phyloP scores from a whole-genome alignment of 2,888 invertebrate species.

The Allophyes oxyacanthae region DNA sequence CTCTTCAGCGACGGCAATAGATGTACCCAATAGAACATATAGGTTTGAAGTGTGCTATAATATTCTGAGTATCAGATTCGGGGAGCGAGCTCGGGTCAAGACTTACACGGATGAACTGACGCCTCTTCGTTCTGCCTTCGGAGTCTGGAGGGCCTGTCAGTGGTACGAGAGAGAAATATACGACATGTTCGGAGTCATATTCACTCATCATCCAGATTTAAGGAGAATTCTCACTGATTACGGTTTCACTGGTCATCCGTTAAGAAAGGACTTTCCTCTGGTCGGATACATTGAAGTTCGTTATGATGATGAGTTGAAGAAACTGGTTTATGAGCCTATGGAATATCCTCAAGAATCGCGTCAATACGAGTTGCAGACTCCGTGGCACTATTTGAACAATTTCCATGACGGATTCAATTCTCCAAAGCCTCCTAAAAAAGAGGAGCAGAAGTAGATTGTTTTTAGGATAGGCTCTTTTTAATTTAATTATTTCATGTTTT shows the following conservation, averaged over 20 bases:
- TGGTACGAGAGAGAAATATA: conserved; percentile 81
- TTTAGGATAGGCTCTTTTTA: neutral
- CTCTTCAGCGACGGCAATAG: conserved; percentile 75
- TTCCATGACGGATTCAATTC: conserved; percentile 76
- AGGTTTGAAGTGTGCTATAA: conserved; percentile 80
- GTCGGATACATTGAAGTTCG: conserved; percentile 81
- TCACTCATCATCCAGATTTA: conserved; percentile 82
- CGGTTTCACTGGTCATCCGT: conserved; percentile 82
- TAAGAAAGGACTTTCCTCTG: conserved; percentile 82
- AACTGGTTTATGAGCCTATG: conserved; percentile 82
- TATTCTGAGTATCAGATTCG: conserved; percentile 73
- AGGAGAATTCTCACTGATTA: conserved; percentile 83
- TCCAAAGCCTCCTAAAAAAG: conserved; percentile 46
- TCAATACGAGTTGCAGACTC: conserved; percentile 71
- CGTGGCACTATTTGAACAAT: conserved; percentile 79
- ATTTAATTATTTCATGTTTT: too few relatives aligned
- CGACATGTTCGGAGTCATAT: conserved; percentile 82
- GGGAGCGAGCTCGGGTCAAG: conserved; percentile 71
- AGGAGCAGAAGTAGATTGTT: conserved; percentile 32
- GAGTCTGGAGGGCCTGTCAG: conserved; percentile 69
- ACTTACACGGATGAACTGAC: conserved; percentile 84
- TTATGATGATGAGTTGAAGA: conserved; percentile 83
- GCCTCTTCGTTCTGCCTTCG: conserved; percentile 74
- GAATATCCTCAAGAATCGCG: conserved; percentile 80
- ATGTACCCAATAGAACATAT: conserved; percentile 77